phyloP scores from a whole-genome alignment of 1,140 invertebrate genomes.

The Bombus sylvicola region DNA sequence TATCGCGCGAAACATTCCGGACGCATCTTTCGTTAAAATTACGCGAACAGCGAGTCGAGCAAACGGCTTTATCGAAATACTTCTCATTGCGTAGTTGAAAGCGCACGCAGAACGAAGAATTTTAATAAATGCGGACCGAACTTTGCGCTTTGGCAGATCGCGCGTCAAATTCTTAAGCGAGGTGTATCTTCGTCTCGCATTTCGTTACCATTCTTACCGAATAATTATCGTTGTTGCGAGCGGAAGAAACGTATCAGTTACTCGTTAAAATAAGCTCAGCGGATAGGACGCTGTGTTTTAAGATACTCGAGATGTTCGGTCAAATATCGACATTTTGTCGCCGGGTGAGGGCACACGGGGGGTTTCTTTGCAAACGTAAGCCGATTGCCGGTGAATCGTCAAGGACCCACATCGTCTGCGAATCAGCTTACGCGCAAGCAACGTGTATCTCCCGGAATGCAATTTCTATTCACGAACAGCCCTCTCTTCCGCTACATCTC shows the following conservation, averaged over 20 bases:
- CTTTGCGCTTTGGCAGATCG: not conserved
- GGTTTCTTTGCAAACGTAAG: constrained; percentile 56
- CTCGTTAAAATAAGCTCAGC: not conserved
- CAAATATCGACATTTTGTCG: constrained; percentile 59
- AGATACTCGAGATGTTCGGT: not conserved
- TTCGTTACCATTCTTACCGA: not conserved
- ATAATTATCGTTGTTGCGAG: not conserved
- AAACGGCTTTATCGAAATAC: not conserved
- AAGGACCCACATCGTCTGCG: constrained; percentile 63
- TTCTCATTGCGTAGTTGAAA: not conserved
- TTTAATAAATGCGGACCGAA: not conserved
- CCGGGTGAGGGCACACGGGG: constrained; percentile 35
- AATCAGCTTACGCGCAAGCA: constrained; percentile 62
- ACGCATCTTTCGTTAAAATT: too few species aligned
- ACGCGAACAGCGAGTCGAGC: not conserved
- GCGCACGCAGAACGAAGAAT: not conserved
- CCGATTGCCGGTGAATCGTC: constrained; percentile 64
- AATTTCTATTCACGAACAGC: constrained; percentile 19
- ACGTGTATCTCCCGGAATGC: constrained; percentile 20
- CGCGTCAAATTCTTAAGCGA: accelerated
- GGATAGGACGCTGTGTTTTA: not conserved
- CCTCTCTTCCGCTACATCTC: constrained; percentile 32
- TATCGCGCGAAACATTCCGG: too few species aligned
- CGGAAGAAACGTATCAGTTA: not conserved
- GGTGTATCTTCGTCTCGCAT: too few species aligned